Percentiles rank a stretch among this genome's conserved stretches.
These are phyloP conservation scores for Eidolon dupreanum DNA, from an alignment of 2,797 vertebrate species.

Conservation along the genomic window DNA sequence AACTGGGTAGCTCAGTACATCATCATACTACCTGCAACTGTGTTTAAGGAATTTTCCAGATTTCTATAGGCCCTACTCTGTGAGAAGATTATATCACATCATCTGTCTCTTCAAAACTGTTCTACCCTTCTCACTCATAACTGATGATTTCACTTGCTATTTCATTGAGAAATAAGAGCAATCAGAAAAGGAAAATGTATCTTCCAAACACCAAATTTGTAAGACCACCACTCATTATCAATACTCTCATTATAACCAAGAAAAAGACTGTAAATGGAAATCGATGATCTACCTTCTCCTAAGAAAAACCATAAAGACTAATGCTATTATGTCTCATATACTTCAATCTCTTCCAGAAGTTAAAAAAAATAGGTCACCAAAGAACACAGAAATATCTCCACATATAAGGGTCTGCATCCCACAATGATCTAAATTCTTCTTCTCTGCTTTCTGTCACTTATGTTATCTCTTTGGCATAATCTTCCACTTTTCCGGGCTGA, in stretches of 20 bases:
- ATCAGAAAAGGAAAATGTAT: conserved; percentile 28
- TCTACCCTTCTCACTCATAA: not conserved
- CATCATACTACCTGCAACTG: not conserved
- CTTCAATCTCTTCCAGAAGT: not conserved
- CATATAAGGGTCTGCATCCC: not conserved
- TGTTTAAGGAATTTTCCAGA: not conserved
- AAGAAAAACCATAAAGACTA: not conserved
- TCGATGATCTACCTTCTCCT: not conserved
- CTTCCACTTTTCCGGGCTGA: not conserved
- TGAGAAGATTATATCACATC: conserved; percentile 25
- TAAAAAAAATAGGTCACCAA: not conserved
- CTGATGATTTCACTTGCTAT: not conserved
- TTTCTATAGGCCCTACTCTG: not conserved
- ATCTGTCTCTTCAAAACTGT: not conserved
- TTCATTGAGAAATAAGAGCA: conserved; percentile 26
- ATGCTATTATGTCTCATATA: not conserved
- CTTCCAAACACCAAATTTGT: not conserved
- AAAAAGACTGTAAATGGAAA: not conserved
- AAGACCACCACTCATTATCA: not conserved
- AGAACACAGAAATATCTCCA: not conserved
- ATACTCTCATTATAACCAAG: not conserved
- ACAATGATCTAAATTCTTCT: not conserved
- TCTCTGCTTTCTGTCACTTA: not conserved
- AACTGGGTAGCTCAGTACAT: not conserved
- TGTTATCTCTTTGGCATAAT: not conserved